Evolutionary conservation across 2,797 vertebrate species (phyloP).

Genomic region (Borostomias antarcticus): DNA sequence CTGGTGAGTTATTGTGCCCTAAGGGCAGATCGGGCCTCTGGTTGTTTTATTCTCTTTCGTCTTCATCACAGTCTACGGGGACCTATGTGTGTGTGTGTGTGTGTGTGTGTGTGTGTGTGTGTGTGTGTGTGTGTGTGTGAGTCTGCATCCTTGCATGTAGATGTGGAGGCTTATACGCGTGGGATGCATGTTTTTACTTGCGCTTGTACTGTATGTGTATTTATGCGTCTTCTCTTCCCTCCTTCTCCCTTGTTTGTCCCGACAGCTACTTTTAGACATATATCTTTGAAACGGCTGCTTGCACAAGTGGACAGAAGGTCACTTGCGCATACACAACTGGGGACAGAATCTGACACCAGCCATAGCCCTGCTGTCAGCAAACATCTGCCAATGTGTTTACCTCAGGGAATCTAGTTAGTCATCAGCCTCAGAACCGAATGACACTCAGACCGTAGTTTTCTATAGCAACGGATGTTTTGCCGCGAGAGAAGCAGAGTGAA

Average conservation of each 20-base stretch:
- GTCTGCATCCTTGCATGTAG: neutral
- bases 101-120: neutral
- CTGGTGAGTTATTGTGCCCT: conserved; percentile 69
- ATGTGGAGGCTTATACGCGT: neutral
- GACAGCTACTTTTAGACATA: conserved; percentile 18
- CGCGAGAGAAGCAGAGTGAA: conserved; percentile 8
- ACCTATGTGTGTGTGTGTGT: conserved; percentile 26
- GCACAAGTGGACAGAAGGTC: conserved; percentile 38
- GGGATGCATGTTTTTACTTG: too few relatives aligned
- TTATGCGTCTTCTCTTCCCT: neutral
- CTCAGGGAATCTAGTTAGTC: conserved; percentile 34
- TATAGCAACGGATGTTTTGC: conserved; percentile 38
- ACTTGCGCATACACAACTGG: conserved; percentile 19
- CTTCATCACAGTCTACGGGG: conserved; percentile 59
- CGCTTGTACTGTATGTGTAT: neutral
- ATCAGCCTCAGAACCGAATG: conserved; percentile 43
- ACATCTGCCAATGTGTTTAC: conserved; percentile 49
- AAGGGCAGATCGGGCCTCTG: conserved; percentile 62
- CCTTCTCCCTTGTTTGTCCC: conserved; percentile 7
- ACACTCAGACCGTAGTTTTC: conserved; percentile 29
- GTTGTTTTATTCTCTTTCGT: conserved; percentile 59
- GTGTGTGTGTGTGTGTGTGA: neutral
- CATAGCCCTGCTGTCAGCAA: neutral
- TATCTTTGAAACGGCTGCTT: conserved; percentile 34
- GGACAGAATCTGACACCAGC: conserved; percentile 15